Evolutionary conservation across 1,140 invertebrate genomes (phyloP).

Genomic region (Danaus plexippus): DNA sequence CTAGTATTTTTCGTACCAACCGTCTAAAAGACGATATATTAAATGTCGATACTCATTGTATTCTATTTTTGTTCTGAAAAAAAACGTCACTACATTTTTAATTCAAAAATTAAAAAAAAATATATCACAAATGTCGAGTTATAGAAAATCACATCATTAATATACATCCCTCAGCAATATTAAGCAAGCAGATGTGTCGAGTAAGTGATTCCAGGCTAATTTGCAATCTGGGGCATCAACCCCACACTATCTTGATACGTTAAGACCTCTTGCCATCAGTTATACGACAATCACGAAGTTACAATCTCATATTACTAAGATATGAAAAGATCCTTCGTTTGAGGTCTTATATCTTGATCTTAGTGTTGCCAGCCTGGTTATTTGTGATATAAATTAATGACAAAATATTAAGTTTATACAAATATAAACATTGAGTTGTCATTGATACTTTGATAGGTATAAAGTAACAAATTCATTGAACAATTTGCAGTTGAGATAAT

Average conservation of each 20-base stretch:
- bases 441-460: not conserved
- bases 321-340: slow-evolving; percentile 6
- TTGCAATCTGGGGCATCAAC: slow-evolving; percentile 73
- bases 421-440: not conserved
- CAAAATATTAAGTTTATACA: not conserved
- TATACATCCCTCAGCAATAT: slow-evolving; percentile 13
- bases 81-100: not conserved
- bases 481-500: not conserved
- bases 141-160: slow-evolving; percentile 16
- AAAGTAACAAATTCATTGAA: slow-evolving; percentile 3
- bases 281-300: slow-evolving; percentile 10
- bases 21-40: too few species aligned
- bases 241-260: slow-evolving; percentile 16
- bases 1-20: too few species aligned
- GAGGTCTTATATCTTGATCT: not conserved
- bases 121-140: slow-evolving; percentile 12
- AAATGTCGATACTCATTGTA: not conserved
- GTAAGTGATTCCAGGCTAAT: slow-evolving; percentile 25
- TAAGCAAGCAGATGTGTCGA: slow-evolving; percentile 16
- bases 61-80: not conserved
- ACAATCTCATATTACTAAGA: slow-evolving; percentile 7
- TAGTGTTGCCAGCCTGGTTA: too few species aligned
- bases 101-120: not conserved
- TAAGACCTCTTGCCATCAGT: slow-evolving; percentile 16
- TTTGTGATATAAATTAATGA: not conserved